Conservation (phyloP, 2,888 invertebrate species). For the Julus scandinavius region DNA sequence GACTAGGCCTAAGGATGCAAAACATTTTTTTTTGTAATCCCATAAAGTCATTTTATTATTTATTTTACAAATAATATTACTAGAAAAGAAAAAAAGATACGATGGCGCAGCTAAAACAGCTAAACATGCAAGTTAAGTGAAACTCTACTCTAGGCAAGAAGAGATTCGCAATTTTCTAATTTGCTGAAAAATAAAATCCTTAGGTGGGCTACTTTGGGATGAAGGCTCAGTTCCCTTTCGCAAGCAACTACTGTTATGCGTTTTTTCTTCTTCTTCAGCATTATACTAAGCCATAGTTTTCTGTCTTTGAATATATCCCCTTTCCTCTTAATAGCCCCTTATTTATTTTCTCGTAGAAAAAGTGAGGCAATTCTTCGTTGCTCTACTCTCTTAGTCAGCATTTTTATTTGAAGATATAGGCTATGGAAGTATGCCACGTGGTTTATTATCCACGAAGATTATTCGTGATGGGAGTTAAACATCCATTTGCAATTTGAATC, state of each 20-base stretch:
- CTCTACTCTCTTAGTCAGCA: conserved; percentile 26
- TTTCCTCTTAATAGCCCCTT: conserved; percentile 38
- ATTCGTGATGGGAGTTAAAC: conserved; percentile 42
- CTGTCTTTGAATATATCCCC: conserved; percentile 9
- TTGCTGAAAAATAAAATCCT: not conserved
- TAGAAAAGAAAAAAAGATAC: not conserved
- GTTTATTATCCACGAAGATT: conserved; percentile 42
- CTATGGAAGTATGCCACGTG: conserved; percentile 39
- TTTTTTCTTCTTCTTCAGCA: not conserved
- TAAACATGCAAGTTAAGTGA: not conserved
- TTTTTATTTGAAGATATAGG: conserved; percentile 13
- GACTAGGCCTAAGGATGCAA: not conserved
- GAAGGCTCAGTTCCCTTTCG: not conserved
- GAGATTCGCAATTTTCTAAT: conserved; percentile 25
- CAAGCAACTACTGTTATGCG: not conserved
- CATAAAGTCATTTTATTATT: too few relatives aligned
- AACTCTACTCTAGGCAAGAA: not conserved
- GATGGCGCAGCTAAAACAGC: not conserved
- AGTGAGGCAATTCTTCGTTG: conserved; percentile 7
- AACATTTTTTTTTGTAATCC: not conserved
- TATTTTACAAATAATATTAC: too few relatives aligned
- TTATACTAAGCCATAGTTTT: conserved; percentile 31
- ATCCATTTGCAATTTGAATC: conserved; percentile 42
- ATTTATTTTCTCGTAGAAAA: not conserved
- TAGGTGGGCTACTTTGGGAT: conserved; percentile 30